A percentile compares a stretch with the other conserved stretches of the same genome.
These are phyloP conservation scores for Cecropterus lyciades DNA, from an alignment of 1,140 invertebrate species.

Conservation along the genomic window DNA sequence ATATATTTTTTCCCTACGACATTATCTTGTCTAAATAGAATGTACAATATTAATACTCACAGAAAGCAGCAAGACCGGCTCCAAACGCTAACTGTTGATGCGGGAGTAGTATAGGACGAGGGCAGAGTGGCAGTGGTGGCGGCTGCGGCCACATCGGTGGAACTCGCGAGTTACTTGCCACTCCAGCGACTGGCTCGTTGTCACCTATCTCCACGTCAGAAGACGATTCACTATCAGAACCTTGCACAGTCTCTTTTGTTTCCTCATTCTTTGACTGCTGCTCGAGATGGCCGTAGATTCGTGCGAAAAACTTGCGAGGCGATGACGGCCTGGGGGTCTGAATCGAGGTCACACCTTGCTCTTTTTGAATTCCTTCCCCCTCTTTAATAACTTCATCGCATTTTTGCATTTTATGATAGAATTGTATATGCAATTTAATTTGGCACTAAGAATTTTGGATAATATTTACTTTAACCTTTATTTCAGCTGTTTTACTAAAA, in stretches of 20 bases:
- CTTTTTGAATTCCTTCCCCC: slow-evolving; percentile 1
- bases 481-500: no score
- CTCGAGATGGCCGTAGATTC: slow-evolving; percentile 87
- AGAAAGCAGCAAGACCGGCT: slow-evolving; percentile 86
- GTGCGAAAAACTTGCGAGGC: slow-evolving; percentile 87
- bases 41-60: slow-evolving; percentile 78
- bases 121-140: slow-evolving; percentile 65
- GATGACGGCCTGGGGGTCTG: slow-evolving; percentile 84
- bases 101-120: slow-evolving; percentile 66
- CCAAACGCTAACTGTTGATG: slow-evolving; percentile 82
- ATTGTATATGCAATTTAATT: no score
- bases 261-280: slow-evolving; percentile 43
- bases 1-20: no score
- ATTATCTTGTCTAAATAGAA: no score
- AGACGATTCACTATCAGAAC: slow-evolving; percentile 70
- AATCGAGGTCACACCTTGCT: slow-evolving; percentile 50
- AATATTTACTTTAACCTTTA: no score
- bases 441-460: no score
- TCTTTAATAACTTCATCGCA: slow-evolving; percentile 15
- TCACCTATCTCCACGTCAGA: slow-evolving; percentile 80
- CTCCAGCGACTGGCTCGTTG: slow-evolving; percentile 41
- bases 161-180: slow-evolving; percentile 25
- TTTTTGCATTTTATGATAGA: slow-evolving; percentile 23
- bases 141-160: slow-evolving; percentile 63
- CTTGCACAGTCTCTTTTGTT: slow-evolving; percentile 29